phyloP scores from a whole-genome alignment of 2,797 vertebrate species.

The Odontamblyopus lacepedii region DNA sequence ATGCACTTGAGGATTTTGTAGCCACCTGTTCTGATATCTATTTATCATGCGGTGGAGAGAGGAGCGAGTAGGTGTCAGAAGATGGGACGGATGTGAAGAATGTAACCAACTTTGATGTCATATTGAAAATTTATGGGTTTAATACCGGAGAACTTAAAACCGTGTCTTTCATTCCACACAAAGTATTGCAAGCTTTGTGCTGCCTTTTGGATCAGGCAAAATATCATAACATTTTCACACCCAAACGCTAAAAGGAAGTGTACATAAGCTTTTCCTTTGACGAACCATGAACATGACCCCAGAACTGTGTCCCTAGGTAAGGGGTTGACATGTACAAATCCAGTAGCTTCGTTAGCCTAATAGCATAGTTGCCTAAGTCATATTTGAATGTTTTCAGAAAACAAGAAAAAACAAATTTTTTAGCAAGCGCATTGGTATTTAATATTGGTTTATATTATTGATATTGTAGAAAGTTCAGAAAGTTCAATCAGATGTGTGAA shows the following conservation, averaged over 20 bases:
- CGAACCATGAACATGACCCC: no score
- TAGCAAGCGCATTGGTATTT: no score
- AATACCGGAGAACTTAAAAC: background rate
- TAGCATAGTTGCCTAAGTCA: no score
- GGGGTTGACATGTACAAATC: no score
- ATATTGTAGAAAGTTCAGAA: no score
- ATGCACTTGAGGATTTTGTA: slow-evolving; percentile 2
- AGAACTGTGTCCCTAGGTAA: no score
- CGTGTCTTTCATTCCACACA: background rate
- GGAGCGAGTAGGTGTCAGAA: background rate
- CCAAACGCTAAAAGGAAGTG: background rate
- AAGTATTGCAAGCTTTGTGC: background rate
- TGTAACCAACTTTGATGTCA: background rate
- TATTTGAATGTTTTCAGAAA: no score
- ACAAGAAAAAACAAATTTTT: no score
- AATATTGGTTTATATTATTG: no score
- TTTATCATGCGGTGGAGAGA: background rate
- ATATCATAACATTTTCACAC: background rate
- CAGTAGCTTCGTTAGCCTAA: no score
- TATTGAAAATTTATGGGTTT: background rate
- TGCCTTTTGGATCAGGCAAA: background rate
- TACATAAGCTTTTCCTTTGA: no score
- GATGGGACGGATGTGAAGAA: background rate
- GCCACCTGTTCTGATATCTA: background rate
- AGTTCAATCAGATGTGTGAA: no score